Base-by-base conservation (phyloP, 1,140 invertebrate species). In the Zaprionus gabonicus region DNA sequence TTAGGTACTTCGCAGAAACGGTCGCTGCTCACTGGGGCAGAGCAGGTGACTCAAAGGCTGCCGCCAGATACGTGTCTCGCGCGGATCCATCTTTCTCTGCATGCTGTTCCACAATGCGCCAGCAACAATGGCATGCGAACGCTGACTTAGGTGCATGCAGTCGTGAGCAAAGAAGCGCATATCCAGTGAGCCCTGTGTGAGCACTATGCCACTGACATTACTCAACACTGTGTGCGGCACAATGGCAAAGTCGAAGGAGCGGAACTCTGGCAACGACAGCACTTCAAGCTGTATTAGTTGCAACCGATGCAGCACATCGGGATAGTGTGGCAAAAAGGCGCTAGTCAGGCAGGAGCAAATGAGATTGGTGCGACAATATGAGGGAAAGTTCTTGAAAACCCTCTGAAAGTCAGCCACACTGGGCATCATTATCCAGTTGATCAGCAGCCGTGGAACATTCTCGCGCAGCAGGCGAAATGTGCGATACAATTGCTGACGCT, bases 101-200 rank as follows among this genome's bases (percentile, higher is more conserved):
- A 67, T 67, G 53, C 65, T 67, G 17, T 67, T 67, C 65, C 94
- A 95, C 9, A 95, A 71, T 12, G 86, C 86, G 71, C 93, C 94
- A 2, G 94, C 93, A 36, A 78, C 36, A 17, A 84, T 88, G 4
- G 95, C 94, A 78, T 96, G 94, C 15, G 93, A 93, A 71, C 94
- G 94, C 80, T 95, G 94, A 78, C 95, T 96, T 5, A 95, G 93
- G 80, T 97, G 96, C 81, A 96, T 96, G 91, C 96, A 96, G 88
- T 96, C 96, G 10, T 91, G 90, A 2, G 95, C 94, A 27, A 96
- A 93, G 88, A 94, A 96, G 6, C 93, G 91, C 36, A 94, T 92
- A 91, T 96, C 95, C 0, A 93, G 76, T 0, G 78, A 67, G 38
- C 93, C 94, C 57, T 93, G 9, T 0, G 25, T 77, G 38, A 87